phyloP scores from a whole-genome alignment of 2,888 invertebrate genomes.

The Sarcophaga caerulescens region DNA sequence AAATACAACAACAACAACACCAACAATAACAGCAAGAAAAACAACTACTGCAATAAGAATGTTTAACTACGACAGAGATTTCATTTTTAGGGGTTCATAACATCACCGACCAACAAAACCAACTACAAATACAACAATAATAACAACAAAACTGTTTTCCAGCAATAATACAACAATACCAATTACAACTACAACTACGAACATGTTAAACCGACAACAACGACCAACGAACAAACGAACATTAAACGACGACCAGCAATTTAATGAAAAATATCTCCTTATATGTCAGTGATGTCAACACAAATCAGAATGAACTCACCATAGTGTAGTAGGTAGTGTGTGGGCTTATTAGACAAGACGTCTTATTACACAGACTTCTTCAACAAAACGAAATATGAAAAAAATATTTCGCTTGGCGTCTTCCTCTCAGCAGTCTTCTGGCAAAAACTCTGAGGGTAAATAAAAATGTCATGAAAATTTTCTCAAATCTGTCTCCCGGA shows the following conservation, averaged over 20 bases:
- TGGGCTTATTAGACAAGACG: neutral
- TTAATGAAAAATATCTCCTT: slow-evolving; percentile 39
- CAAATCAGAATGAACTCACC: neutral
- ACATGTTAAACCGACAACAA: slow-evolving; percentile 44
- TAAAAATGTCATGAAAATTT: too few relatives aligned
- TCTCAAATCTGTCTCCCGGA: too few relatives aligned
- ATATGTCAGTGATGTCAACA: neutral
- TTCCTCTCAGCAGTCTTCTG: too few relatives aligned
- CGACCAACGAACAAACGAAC: slow-evolving; percentile 22
- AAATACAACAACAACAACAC: neutral
- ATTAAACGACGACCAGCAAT: neutral
- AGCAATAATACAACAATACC: neutral
- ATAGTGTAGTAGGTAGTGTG: neutral
- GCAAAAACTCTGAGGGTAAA: too few relatives aligned
- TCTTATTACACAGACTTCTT: too few relatives aligned
- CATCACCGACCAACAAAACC: slow-evolving; percentile 35
- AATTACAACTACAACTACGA: slow-evolving; percentile 38
- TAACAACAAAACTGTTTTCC: neutral
- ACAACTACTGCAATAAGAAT: slow-evolving; percentile 32
- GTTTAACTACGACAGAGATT: slow-evolving; percentile 50
- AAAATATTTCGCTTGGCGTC: too few relatives aligned
- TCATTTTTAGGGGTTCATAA: slow-evolving; percentile 64
- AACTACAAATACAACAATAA: slow-evolving; percentile 19
- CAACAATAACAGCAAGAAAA: slow-evolving; percentile 60
- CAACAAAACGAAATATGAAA: too few relatives aligned